Evolutionary conservation across 1,140 invertebrate genomes (phyloP).

Genomic region (Telenomus remus): DNA sequence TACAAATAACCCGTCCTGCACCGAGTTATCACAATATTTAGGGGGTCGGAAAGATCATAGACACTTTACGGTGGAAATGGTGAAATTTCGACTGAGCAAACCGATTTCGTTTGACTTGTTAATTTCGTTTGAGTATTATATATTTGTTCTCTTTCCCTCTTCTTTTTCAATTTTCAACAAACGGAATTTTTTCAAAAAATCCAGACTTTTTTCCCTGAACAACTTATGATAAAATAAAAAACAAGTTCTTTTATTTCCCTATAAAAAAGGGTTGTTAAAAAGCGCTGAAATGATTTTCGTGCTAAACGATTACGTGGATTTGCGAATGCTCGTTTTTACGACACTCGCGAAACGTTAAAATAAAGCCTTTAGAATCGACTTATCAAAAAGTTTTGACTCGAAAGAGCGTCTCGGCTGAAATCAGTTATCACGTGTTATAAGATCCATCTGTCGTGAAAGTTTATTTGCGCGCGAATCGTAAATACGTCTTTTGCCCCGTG

Average conservation of each 20-base stretch:
- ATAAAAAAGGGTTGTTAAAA: slow-evolving; percentile 1
- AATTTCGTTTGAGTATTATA: slow-evolving; percentile 17
- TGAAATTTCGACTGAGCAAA: slow-evolving; percentile 27
- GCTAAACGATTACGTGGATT: slow-evolving; percentile 14
- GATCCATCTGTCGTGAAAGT: slow-evolving; percentile 48
- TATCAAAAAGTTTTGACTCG: slow-evolving; percentile 10
- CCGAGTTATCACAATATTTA: slow-evolving; percentile 39
- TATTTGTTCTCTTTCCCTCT: slow-evolving; percentile 4
- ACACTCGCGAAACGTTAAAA: slow-evolving; percentile 6
- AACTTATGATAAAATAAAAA: too few relatives aligned
- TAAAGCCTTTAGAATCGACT: slow-evolving; percentile 26
- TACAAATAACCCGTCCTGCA: slow-evolving; percentile 18
- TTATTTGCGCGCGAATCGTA: slow-evolving; percentile 45
- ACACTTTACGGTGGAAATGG: slow-evolving; percentile 8
- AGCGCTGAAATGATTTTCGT: slow-evolving; percentile 32
- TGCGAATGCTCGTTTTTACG: slow-evolving; percentile 24
- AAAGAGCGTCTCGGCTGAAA: slow-evolving; percentile 15
- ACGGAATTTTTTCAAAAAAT: background rate
- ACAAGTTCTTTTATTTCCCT: background rate
- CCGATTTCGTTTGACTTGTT: slow-evolving; percentile 11
- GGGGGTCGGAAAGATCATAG: slow-evolving; percentile 23
- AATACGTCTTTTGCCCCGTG: slow-evolving; percentile 29
- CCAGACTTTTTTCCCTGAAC: too few relatives aligned
- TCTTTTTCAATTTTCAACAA: background rate
- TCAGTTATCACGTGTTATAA: slow-evolving; percentile 46